Conservation (phyloP, 2,888 invertebrate species). For the Eristalinus aeneus region DNA sequence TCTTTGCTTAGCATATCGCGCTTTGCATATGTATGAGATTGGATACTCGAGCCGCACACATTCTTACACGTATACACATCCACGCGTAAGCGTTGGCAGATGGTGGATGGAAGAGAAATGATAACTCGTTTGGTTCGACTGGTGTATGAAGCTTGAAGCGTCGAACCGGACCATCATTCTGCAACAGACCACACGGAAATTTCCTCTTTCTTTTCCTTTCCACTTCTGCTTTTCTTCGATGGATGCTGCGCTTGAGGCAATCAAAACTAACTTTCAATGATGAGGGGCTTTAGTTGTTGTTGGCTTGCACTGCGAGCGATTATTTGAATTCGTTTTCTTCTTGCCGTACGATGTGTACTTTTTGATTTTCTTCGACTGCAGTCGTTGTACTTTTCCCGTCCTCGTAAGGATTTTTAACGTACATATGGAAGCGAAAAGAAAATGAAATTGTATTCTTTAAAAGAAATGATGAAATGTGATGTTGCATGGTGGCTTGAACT, state of each 20-base stretch:
- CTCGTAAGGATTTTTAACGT: conserved; percentile 14
- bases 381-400: conserved; percentile 59
- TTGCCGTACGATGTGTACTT: conserved; percentile 12
- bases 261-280: conserved; percentile 67
- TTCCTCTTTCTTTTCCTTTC: conserved; percentile 51
- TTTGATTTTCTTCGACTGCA: conserved; percentile 46
- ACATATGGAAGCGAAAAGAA: conserved; percentile 55
- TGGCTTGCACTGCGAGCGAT: conserved; percentile 39
- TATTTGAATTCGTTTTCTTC: conserved; percentile 38
- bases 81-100: not conserved
- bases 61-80: not conserved
- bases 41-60: conserved; percentile 22
- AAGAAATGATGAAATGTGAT: conserved; percentile 18
- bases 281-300: conserved; percentile 21
- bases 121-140: conserved; percentile 59
- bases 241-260: conserved; percentile 51
- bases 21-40: conserved; percentile 53
- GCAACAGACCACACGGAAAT: conserved; percentile 41
- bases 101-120: conserved; percentile 32
- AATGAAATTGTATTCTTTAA: conserved; percentile 57
- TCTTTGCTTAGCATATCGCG: conserved; percentile 47
- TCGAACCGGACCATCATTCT: conserved; percentile 55
- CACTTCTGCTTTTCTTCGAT: conserved; percentile 9
- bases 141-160: conserved; percentile 38
- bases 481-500: conserved; percentile 62